phyloP scores from a whole-genome alignment of 2,113 vertebrate genomes.

The Percina caprodes region DNA sequence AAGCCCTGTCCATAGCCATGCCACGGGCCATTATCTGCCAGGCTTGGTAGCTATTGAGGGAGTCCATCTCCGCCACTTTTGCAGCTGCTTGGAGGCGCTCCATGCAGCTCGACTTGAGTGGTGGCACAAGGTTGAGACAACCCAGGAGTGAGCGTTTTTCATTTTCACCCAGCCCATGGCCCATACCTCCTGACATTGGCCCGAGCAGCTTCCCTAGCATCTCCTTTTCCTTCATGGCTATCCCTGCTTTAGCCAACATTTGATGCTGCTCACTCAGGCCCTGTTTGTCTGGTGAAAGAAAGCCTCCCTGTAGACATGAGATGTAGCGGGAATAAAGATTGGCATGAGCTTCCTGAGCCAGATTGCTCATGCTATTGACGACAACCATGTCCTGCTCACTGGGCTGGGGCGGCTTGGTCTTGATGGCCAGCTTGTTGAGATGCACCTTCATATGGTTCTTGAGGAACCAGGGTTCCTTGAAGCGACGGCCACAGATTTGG shows the following conservation, averaged over 20 bases:
- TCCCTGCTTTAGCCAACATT: slow-evolving; percentile 92
- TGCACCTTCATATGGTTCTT: slow-evolving; percentile 99
- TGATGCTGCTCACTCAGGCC: slow-evolving; percentile 91
- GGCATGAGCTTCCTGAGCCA: slow-evolving; percentile 96
- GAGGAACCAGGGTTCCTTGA: slow-evolving; percentile 99
- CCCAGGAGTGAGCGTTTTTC: slow-evolving; percentile 97
- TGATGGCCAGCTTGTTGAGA: slow-evolving; percentile 97
- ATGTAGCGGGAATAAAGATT: slow-evolving; percentile 97
- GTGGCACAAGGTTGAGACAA: slow-evolving; percentile 96
- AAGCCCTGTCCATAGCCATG: slow-evolving; percentile 96
- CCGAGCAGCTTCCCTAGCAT: slow-evolving; percentile 95
- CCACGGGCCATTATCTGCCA: slow-evolving; percentile 99
- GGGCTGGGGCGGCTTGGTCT: slow-evolving; percentile 90
- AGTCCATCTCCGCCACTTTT: slow-evolving; percentile 99
- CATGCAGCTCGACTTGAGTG: slow-evolving; percentile 98
- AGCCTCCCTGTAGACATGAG: slow-evolving; percentile 96
- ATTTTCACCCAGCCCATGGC: slow-evolving; percentile 90
- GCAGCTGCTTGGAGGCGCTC: slow-evolving; percentile 97
- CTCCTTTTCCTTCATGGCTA: slow-evolving; percentile 95
- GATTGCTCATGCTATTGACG: slow-evolving; percentile 88
- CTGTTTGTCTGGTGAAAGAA: slow-evolving; percentile 93
- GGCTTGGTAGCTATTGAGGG: slow-evolving; percentile 97
- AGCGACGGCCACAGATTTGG: slow-evolving; percentile 97
- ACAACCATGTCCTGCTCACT: slow-evolving; percentile 80
- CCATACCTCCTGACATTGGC: slow-evolving; percentile 88